These are phyloP conservation scores for Heliconius charithonia DNA, from an alignment of 2,888 invertebrate genomes.

Conservation along the genomic window DNA sequence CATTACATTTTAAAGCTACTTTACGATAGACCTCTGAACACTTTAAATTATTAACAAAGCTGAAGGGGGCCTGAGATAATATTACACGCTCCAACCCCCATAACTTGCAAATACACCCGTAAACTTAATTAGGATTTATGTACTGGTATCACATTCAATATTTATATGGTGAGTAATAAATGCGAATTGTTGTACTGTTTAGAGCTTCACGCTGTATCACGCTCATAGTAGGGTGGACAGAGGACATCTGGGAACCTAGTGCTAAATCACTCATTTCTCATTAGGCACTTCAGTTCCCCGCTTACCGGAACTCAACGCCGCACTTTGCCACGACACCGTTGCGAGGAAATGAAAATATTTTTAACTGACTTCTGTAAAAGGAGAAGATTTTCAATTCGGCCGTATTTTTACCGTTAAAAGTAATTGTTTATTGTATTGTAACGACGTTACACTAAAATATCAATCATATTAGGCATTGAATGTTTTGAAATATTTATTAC, in stretches of 20 bases:
- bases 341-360: too few relatives aligned
- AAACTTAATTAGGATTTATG: conserved; percentile 51
- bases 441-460: neutral
- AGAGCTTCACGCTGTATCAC: neutral
- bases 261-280: too few relatives aligned
- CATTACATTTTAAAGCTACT: conserved; percentile 31
- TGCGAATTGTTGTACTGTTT: conserved; percentile 6
- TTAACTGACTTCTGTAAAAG: too few relatives aligned
- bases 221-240: too few relatives aligned
- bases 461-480: neutral
- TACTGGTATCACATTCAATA: conserved; percentile 46
- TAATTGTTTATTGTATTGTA: conserved; percentile 4
- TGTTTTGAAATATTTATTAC: neutral
- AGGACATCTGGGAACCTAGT: too few relatives aligned
- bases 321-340: too few relatives aligned
- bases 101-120: conserved; percentile 48
- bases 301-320: too few relatives aligned
- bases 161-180: conserved; percentile 39
- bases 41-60: conserved; percentile 41
- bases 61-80: conserved; percentile 36
- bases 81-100: conserved; percentile 42
- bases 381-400: too few relatives aligned
- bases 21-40: conserved; percentile 29
- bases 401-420: too few relatives aligned
- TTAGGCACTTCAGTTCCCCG: too few relatives aligned